phyloP scores from a whole-genome alignment of 30 jellyfish, hydroid and myxozoan species.

The Pelagia noctiluca region DNA sequence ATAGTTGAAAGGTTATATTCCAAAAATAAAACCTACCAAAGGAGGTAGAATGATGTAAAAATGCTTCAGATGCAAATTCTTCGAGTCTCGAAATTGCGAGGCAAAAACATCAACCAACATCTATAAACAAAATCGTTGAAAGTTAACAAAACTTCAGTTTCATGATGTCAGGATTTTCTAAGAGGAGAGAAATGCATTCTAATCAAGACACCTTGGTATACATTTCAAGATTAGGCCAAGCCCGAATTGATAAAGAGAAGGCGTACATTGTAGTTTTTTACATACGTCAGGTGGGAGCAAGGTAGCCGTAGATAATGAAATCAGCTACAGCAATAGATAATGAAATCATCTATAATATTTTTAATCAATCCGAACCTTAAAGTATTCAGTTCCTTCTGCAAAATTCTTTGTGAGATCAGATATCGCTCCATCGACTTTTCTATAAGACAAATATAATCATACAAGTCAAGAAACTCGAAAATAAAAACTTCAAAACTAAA shows the following conservation, averaged over 20 bases:
- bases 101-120: constrained; percentile 98
- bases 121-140: constrained; percentile 21
- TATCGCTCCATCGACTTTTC: constrained; percentile 87
- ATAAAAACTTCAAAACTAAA: neutral
- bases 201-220: no score
- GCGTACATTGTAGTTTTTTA: no score
- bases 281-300: neutral
- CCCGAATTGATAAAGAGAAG: no score
- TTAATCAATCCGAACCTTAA: constrained; percentile 72
- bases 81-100: constrained; percentile 93
- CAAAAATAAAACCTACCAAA: constrained; percentile 61
- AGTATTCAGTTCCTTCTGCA: constrained; percentile 97
- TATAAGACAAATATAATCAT: neutral
- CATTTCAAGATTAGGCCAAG: no score
- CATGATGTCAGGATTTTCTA: neutral
- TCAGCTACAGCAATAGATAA: neutral
- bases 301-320: neutral
- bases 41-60: constrained; percentile 95
- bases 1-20: neutral
- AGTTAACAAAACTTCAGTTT: neutral
- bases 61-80: constrained; percentile 89
- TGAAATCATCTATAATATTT: neutral
- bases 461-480: neutral
- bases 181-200: no score
- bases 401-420: constrained; percentile 83